Percentiles rank a stretch among this genome's conserved stretches.
Conservation (phyloP, 2,888 invertebrate species). For the Cheilosia scutellata region DNA sequence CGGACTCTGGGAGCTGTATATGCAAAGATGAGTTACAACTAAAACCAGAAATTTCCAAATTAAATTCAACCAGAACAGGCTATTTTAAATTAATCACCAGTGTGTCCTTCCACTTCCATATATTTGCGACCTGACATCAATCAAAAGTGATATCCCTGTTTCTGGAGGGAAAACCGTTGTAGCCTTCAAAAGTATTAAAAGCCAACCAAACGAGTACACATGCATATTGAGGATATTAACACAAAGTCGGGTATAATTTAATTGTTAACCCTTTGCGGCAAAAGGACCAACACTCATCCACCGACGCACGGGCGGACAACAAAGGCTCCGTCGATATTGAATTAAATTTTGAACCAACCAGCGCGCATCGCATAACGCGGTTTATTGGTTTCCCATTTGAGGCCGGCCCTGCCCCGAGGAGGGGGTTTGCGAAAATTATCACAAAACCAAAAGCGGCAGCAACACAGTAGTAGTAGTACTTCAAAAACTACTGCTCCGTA, state of each 20-base stretch:
- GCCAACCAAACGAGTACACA: conserved; percentile 30
- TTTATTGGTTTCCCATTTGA: conserved; percentile 72
- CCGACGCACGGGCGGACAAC: conserved; percentile 38
- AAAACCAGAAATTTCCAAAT: conserved; percentile 65
- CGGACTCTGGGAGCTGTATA: background rate
- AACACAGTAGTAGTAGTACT: conserved; percentile 42
- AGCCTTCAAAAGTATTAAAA: conserved; percentile 57
- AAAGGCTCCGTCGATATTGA: conserved; percentile 67
- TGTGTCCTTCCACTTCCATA: conserved; percentile 40
- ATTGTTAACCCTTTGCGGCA: conserved; percentile 73
- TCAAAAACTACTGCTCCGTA: conserved; percentile 66
- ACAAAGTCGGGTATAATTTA: conserved; percentile 74
- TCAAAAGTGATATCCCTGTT: conserved; percentile 63
- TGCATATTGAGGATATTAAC: conserved; percentile 63
- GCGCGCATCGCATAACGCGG: conserved; percentile 61
- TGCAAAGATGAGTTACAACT: conserved; percentile 41
- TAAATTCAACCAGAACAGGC: conserved; percentile 56
- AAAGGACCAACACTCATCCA: conserved; percentile 28
- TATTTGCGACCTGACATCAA: conserved; percentile 64
- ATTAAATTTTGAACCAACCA: conserved; percentile 68
- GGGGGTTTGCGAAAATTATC: conserved; percentile 53
- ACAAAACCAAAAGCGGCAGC: conserved; percentile 48
- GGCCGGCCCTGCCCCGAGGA: background rate
- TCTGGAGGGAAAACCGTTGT: background rate
- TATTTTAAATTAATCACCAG: conserved; percentile 72